These are phyloP conservation scores for Macaria liturata DNA, from an alignment of 2,888 invertebrate genomes.

Conservation along the genomic window DNA sequence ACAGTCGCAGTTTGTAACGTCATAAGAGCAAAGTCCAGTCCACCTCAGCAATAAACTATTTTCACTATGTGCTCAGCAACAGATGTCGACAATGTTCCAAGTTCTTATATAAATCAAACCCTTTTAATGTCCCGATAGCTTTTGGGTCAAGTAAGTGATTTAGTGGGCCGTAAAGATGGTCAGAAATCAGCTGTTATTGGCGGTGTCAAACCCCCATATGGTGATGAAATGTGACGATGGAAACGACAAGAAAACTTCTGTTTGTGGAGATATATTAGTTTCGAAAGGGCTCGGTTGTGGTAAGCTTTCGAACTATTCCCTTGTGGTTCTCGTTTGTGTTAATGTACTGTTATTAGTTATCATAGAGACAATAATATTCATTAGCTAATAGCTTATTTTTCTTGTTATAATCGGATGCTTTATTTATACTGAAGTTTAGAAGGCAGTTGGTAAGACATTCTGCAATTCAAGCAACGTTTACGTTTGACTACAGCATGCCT, in stretches of 20 bases:
- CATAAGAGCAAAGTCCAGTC: slow-evolving; percentile 47
- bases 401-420: no score
- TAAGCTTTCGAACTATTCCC: no score
- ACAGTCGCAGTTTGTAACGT: slow-evolving; percentile 32
- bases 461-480: no score
- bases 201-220: slow-evolving; percentile 67
- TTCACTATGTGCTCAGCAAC: slow-evolving; percentile 62
- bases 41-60: slow-evolving; percentile 73
- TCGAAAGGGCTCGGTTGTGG: no score
- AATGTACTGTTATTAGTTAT: no score
- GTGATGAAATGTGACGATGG: slow-evolving; percentile 57
- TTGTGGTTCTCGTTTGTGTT: no score
- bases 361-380: no score
- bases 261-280: slow-evolving; percentile 10
- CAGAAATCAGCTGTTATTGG: slow-evolving; percentile 64
- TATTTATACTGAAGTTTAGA: no score
- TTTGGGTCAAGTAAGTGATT: slow-evolving; percentile 79
- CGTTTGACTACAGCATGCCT: no score
- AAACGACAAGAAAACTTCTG: slow-evolving; percentile 35
- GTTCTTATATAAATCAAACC: slow-evolving; percentile 79
- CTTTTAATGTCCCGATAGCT: slow-evolving; percentile 73
- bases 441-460: no score
- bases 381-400: no score
- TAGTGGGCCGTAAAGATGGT: slow-evolving; percentile 72
- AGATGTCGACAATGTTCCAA: slow-evolving; percentile 78